Evolutionary conservation across 2,113 vertebrate genomes (phyloP).

Genomic region (Gymnorhina tibicen): DNA sequence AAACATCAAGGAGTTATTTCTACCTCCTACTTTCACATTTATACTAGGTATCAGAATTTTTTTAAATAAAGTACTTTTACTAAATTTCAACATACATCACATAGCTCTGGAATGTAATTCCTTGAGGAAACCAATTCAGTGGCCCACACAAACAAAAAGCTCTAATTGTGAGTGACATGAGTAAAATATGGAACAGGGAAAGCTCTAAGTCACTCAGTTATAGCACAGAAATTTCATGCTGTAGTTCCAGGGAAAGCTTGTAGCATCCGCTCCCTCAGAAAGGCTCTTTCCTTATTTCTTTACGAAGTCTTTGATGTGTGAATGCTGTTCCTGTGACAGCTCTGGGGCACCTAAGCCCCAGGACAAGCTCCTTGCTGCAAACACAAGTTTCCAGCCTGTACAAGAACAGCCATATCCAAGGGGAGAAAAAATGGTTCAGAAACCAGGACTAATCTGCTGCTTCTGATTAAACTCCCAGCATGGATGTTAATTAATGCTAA

Average conservation of each 20-base stretch:
- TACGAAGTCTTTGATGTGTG: background rate
- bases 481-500: slow-evolving; percentile 52
- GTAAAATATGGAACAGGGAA: background rate
- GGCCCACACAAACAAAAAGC: background rate
- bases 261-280: background rate
- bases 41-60: background rate
- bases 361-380: background rate
- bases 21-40: background rate
- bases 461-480: slow-evolving; percentile 45
- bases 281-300: background rate
- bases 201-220: background rate
- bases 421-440: background rate
- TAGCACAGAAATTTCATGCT: background rate
- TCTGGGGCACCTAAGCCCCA: background rate
- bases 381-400: background rate
- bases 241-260: background rate
- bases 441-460: slow-evolving; percentile 16
- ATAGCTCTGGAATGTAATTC: background rate
- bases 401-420: background rate
- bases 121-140: background rate
- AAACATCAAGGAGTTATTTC: background rate
- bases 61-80: background rate
- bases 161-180: background rate
- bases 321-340: background rate
- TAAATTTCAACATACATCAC: background rate